phyloP scores from a whole-genome alignment of 2,113 vertebrate species.

The Ciconia maguari region DNA sequence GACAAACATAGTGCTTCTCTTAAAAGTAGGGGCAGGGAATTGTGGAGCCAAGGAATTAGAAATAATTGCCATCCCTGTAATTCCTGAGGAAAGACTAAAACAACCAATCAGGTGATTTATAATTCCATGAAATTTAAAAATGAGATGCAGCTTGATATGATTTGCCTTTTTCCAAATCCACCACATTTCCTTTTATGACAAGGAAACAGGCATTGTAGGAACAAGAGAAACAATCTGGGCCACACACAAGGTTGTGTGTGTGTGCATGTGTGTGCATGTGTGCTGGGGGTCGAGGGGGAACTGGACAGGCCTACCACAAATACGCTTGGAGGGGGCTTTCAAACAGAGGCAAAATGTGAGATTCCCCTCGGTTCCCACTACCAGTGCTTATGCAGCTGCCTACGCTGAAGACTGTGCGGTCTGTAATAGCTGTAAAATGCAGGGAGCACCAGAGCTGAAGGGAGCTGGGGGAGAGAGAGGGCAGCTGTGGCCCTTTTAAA shows the following conservation, averaged over 20 bases:
- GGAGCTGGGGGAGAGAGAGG: not conserved
- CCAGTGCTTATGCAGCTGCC: not conserved
- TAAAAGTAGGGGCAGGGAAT: not conserved
- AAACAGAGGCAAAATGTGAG: not conserved
- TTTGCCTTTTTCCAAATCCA: not conserved
- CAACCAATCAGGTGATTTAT: not conserved
- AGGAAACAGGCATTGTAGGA: not conserved
- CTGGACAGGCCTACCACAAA: not conserved
- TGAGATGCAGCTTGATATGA: not conserved
- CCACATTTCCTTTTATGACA: not conserved
- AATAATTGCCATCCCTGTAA: not conserved
- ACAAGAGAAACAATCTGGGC: not conserved
- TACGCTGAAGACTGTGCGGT: fast-evolving
- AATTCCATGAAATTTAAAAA: not conserved
- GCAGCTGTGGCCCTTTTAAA: not conserved
- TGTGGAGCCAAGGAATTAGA: not conserved
- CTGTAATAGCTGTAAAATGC: not conserved
- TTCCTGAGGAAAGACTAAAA: not conserved
- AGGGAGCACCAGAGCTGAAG: not conserved
- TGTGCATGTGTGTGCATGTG: fast-evolving
- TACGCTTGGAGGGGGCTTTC: not conserved
- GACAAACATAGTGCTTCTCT: not conserved
- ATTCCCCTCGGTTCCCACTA: not conserved
- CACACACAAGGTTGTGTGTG: no score
- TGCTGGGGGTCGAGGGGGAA: not conserved